Conservation (phyloP, 2,888 invertebrate genomes). For the Dryomyza anilis region DNA sequence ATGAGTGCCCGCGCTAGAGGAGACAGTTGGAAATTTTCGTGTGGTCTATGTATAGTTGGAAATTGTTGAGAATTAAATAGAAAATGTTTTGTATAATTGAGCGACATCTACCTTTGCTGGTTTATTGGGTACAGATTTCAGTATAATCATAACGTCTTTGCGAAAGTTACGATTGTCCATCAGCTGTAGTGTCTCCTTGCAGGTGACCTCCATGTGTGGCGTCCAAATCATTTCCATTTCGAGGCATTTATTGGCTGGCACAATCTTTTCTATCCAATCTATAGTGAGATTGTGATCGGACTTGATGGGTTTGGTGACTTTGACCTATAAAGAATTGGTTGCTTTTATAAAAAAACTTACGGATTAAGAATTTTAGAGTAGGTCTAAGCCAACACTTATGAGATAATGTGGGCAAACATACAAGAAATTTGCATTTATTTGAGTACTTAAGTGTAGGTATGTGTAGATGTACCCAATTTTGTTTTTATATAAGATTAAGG, state of each 20-base stretch:
- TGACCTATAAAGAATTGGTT: constrained; percentile 57
- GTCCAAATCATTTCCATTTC: constrained; percentile 69
- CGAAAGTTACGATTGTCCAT: constrained; percentile 69
- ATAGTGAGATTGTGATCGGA: constrained; percentile 66
- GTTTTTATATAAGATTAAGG: too few relatives aligned
- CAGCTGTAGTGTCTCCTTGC: constrained; percentile 69
- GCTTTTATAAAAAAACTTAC: neutral
- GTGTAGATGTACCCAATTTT: too few relatives aligned
- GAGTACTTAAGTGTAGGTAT: too few relatives aligned
- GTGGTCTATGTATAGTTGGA: constrained; percentile 39
- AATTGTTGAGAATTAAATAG: neutral
- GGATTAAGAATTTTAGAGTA: too few relatives aligned
- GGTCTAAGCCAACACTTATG: too few relatives aligned
- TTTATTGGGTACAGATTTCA: constrained; percentile 64
- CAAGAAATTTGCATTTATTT: too few relatives aligned
- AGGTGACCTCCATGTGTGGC: constrained; percentile 66
- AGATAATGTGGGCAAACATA: too few relatives aligned
- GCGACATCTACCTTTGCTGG: constrained; percentile 45
- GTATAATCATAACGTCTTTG: constrained; percentile 70
- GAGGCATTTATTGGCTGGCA: constrained; percentile 66
- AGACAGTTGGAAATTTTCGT: constrained; percentile 55
- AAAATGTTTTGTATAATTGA: neutral
- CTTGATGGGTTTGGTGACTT: constrained; percentile 63
- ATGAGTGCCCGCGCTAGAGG: constrained; percentile 36
- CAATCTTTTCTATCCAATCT: constrained; percentile 64